Evolutionary conservation across 2,113 vertebrate genomes (phyloP), one percentile per base, ranked within the genome.

Genomic region (Syngnathus typhle): DNA sequence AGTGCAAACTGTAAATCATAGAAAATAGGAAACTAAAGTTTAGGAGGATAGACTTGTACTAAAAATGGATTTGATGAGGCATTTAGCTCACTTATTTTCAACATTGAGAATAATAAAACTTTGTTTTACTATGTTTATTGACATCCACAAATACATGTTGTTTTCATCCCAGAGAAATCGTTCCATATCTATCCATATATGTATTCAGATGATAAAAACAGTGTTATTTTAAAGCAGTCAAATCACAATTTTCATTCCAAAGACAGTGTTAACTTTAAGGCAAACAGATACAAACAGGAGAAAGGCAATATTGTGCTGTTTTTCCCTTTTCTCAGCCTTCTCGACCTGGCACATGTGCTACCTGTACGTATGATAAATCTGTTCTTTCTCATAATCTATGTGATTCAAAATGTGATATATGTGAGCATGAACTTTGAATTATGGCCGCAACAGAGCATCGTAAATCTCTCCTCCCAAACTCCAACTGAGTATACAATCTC

Each of bases 371-470:
- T 91, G 89, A 91, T 90, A 89, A 90, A 91, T 91, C 88, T 89
- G 82, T 88, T 85, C 83, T 60, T 84, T 74, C 84, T 88, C 88
- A 88, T 91, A 91, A 90, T 90, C 88, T 91, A 90, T 89, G 89
- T 91, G 88, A 89, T 90, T 89, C 88, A 83, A 88, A 86, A 90
- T 88, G 87, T 91, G 88, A 91, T 91, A 89, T 90, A 91, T 91
- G 89, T 90, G 89, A 90, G 82, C 82, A 60, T 91, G 90, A 90
- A 91, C 89, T 91, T 91, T 90, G 88, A 91, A 90, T 90, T 91
- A 91, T 90, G 90, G 90, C 87, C 87, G 82, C 82, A 77, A 83
- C 85, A 44, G 73, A 11, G 68, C 67, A 84, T 90, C 89, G 85
- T 91, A 90, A 91, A 91, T 91, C 90, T 91, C 88, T 71, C 72